Conservation (phyloP, 2,888 invertebrate genomes). For the Gibbula magus region DNA sequence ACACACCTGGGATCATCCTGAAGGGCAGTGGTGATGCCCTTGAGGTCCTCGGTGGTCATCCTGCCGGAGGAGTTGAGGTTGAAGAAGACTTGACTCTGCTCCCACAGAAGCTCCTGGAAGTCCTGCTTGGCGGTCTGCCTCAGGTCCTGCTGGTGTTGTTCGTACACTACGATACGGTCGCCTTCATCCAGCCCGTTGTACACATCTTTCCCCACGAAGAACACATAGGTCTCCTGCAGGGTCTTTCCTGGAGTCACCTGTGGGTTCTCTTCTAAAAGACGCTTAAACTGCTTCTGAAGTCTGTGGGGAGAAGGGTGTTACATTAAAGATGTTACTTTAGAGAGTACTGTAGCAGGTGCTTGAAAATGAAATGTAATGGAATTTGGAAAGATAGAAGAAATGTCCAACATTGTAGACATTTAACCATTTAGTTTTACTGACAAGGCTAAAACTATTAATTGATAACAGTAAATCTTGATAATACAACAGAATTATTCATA, state of each 20-base stretch:
- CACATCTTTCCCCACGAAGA: conserved; percentile 95
- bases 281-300: conserved; percentile 95
- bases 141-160: conserved; percentile 86
- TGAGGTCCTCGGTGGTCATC: conserved; percentile 94
- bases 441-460: no score
- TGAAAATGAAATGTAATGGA: no score
- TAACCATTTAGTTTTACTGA: no score
- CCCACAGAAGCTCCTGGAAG: conserved; percentile 92
- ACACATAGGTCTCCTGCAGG: conserved; percentile 86
- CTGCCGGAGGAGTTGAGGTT: conserved; percentile 90
- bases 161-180: conserved; percentile 94
- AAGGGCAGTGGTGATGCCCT: conserved; percentile 90
- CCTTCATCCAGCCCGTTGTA: conserved; percentile 92
- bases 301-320: conserved; percentile 78
- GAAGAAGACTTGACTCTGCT: conserved; percentile 92
- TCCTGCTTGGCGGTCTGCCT: conserved; percentile 89
- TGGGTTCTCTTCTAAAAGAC: conserved; percentile 92
- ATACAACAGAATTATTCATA: no score
- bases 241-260: conserved; percentile 97
- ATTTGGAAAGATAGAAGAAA: no score
- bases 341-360: no score
- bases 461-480: no score
- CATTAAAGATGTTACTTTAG: no score
- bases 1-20: conserved; percentile 90
- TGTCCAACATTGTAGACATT: no score